These are phyloP conservation scores for Oncorhynchus mykiss DNA, from an alignment of 2,113 vertebrate species.

Conservation along the genomic window DNA sequence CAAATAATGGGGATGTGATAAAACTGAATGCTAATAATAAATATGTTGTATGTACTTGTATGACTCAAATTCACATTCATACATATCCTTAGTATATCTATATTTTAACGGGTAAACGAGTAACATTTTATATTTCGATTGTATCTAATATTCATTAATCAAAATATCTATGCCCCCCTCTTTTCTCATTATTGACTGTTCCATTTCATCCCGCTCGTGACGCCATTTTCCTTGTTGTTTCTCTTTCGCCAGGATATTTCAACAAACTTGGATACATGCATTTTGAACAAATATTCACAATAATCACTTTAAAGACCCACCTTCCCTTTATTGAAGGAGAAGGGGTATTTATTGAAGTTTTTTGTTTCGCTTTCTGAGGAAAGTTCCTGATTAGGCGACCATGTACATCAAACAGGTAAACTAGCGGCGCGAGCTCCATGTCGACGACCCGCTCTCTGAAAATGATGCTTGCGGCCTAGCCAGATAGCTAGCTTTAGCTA, in stretches of 20 bases:
- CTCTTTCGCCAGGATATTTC: conserved; percentile 48
- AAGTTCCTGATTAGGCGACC: conserved; percentile 36
- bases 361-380: conserved; percentile 35
- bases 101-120: too few species aligned
- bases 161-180: conserved; percentile 1
- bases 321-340: conserved; percentile 59
- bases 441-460: background rate
- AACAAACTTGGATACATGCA: conserved; percentile 40
- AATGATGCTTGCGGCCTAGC: conserved; percentile 4
- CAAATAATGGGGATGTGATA: conserved; percentile 5
- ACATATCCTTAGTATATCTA: too few species aligned
- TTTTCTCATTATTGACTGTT: conserved; percentile 41
- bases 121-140: too few species aligned
- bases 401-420: conserved; percentile 83
- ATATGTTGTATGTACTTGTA: too few species aligned
- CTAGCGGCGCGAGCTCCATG: conserved; percentile 22
- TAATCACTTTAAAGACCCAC: conserved; percentile 19
- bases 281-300: conserved; percentile 15
- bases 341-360: conserved; percentile 26
- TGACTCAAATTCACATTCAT: too few species aligned
- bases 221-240: conserved; percentile 81
- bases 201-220: conserved; percentile 69
- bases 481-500: conserved; percentile 7
- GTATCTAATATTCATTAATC: background rate
- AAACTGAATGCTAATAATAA: too few species aligned